These are phyloP conservation scores for Cyclina sinensis DNA, from an alignment of 1,140 invertebrate species.

Conservation along the genomic window DNA sequence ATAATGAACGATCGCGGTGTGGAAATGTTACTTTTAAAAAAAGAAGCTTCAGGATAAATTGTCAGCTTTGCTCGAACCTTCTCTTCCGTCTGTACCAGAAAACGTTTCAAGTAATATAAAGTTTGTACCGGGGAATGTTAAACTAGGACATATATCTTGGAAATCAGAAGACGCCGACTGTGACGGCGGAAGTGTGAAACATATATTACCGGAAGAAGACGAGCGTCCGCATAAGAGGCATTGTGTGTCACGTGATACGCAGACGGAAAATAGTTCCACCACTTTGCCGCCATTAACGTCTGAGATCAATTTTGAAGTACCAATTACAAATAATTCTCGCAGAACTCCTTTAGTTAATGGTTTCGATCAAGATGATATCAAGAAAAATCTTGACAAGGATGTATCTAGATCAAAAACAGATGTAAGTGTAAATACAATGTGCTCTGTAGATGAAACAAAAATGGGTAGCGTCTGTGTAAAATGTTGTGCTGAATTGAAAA, in stretches of 20 bases:
- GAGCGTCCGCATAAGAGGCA: slow-evolving; percentile 9
- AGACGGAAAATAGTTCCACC: slow-evolving; percentile 38
- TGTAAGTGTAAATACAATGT: slow-evolving; percentile 64
- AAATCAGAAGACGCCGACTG: slow-evolving; percentile 60
- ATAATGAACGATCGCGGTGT: slow-evolving; percentile 85
- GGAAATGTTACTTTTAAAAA: slow-evolving; percentile 85
- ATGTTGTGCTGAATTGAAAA: slow-evolving; percentile 72
- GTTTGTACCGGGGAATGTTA: slow-evolving; percentile 81
- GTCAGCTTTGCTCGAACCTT: slow-evolving; percentile 74
- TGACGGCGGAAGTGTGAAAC: slow-evolving; percentile 58
- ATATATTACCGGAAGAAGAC: slow-evolving; percentile 41
- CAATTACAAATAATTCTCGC: slow-evolving; percentile 16
- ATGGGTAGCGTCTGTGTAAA: slow-evolving; percentile 71
- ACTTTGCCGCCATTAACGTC: slow-evolving; percentile 27
- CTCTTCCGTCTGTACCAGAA: slow-evolving; percentile 72
- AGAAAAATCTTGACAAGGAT: slow-evolving; percentile 21
- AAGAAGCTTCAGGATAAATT: slow-evolving; percentile 85
- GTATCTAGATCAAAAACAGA: slow-evolving; percentile 48
- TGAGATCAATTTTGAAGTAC: slow-evolving; percentile 54
- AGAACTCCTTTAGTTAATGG: background rate
- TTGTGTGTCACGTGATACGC: slow-evolving; percentile 51
- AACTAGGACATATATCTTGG: slow-evolving; percentile 76
- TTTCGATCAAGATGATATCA: slow-evolving; percentile 30
- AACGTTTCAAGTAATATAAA: slow-evolving; percentile 72
- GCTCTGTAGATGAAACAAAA: slow-evolving; percentile 13